A percentile compares a stretch with the other conserved stretches of the same genome.
These are phyloP conservation scores for Silvanus unidentatus DNA, from an alignment of 2,888 invertebrate species.

Conservation along the genomic window DNA sequence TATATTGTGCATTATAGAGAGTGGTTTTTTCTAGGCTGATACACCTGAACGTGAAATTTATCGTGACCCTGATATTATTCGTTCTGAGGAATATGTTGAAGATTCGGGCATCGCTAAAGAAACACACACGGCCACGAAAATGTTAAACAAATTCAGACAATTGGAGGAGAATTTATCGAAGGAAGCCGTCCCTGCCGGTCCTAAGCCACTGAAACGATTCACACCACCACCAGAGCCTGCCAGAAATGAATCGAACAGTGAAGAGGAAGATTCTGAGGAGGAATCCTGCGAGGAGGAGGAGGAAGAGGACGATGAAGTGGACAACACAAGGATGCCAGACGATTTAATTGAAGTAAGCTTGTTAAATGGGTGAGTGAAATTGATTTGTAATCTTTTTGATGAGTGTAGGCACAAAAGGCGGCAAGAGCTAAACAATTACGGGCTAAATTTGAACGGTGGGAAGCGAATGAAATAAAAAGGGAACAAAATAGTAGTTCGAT, in stretches of 20 bases:
- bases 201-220: slow-evolving; percentile 81
- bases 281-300: slow-evolving; percentile 48
- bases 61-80: slow-evolving; percentile 66
- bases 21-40: slow-evolving; percentile 45
- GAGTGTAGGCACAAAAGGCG: slow-evolving; percentile 60
- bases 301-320: slow-evolving; percentile 46
- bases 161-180: slow-evolving; percentile 68
- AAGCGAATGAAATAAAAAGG: slow-evolving; percentile 58
- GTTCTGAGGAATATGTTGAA: slow-evolving; percentile 54
- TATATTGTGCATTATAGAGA: no score
- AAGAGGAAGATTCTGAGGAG: slow-evolving; percentile 45
- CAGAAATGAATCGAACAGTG: slow-evolving; percentile 36
- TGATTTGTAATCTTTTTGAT: slow-evolving; percentile 1
- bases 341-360: slow-evolving; percentile 38
- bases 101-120: slow-evolving; percentile 51
- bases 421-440: slow-evolving; percentile 79
- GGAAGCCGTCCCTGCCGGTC: slow-evolving; percentile 50
- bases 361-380: neutral
- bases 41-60: slow-evolving; percentile 69
- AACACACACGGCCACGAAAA: slow-evolving; percentile 73
- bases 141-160: slow-evolving; percentile 83
- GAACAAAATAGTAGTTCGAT: slow-evolving; percentile 44
- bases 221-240: slow-evolving; percentile 76
- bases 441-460: slow-evolving; percentile 86
- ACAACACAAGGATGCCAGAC: slow-evolving; percentile 35